These are phyloP conservation scores for Phoronis australis DNA, from an alignment of 2,888 invertebrate species.

Conservation along the genomic window DNA sequence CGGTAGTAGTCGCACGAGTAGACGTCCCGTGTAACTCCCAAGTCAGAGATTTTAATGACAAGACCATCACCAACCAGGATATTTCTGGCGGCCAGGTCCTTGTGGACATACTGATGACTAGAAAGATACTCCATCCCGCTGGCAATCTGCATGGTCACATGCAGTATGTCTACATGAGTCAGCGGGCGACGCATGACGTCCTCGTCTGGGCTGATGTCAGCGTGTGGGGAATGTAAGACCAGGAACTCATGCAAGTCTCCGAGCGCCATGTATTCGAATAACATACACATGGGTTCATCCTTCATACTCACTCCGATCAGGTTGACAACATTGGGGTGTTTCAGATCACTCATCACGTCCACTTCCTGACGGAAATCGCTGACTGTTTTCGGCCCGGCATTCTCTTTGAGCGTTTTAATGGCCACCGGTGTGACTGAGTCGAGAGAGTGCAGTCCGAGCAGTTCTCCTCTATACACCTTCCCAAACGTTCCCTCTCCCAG, in stretches of 20 bases:
- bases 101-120: slow-evolving; percentile 89
- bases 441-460: slow-evolving; percentile 56
- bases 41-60: slow-evolving; percentile 94
- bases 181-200: slow-evolving; percentile 57
- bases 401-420: slow-evolving; percentile 89
- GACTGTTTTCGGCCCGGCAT: slow-evolving; percentile 83
- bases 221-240: slow-evolving; percentile 77
- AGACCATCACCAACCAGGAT: slow-evolving; percentile 92
- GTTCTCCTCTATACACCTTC: slow-evolving; percentile 92
- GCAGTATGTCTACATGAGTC: slow-evolving; percentile 67
- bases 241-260: slow-evolving; percentile 96
- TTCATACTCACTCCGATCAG: slow-evolving; percentile 85
- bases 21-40: slow-evolving; percentile 90
- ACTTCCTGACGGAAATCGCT: slow-evolving; percentile 91
- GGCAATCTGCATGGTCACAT: slow-evolving; percentile 66
- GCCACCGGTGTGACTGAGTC: slow-evolving; percentile 67
- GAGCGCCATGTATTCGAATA: slow-evolving; percentile 93
- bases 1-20: slow-evolving; percentile 89
- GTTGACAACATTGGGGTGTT: slow-evolving; percentile 93
- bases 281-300: slow-evolving; percentile 84
- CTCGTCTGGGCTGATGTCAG: slow-evolving; percentile 59
- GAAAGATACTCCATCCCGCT: slow-evolving; percentile 59
- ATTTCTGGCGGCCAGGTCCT: slow-evolving; percentile 93
- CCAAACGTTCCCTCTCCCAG: slow-evolving; percentile 74
- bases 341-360: slow-evolving; percentile 86